Evolutionary conservation across 1,140 invertebrate genomes (phyloP).

Genomic region (Himalopsyche phryganea): DNA sequence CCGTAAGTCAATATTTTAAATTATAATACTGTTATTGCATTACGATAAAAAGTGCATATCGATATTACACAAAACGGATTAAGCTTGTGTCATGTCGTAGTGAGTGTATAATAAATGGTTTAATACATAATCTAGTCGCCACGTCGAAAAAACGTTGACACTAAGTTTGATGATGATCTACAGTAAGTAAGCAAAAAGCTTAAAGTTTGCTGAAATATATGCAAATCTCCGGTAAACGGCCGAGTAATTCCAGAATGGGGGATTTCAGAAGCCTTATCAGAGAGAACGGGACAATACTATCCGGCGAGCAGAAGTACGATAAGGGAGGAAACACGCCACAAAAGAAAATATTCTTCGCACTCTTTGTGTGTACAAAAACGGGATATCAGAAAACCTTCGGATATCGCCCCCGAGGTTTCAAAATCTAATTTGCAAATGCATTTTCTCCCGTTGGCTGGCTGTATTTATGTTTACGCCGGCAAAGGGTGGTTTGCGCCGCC

Average conservation of each 20-base stretch:
- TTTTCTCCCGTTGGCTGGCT: slow-evolving; percentile 11
- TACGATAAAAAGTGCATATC: no score
- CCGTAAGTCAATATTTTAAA: no score
- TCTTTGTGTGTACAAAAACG: slow-evolving; percentile 23
- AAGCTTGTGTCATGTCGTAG: no score
- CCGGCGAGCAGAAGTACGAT: neutral
- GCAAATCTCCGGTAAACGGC: neutral
- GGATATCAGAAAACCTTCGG: slow-evolving; percentile 15
- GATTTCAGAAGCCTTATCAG: slow-evolving; percentile 1
- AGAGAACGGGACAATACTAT: slow-evolving; percentile 6
- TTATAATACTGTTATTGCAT: no score
- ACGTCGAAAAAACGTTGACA: no score
- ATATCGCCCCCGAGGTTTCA: slow-evolving; percentile 25
- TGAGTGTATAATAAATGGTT: no score
- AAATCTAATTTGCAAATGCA: slow-evolving; percentile 34
- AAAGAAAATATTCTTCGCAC: slow-evolving; percentile 8
- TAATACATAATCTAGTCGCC: no score
- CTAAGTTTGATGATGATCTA: no score
- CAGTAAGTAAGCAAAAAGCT: no score
- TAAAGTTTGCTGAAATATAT: no score
- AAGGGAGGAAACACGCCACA: neutral
- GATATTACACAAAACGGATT: no score
- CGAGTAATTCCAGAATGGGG: neutral
- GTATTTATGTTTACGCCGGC: slow-evolving; percentile 20
- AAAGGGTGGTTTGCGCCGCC: slow-evolving; percentile 4